Conservation (phyloP, 2,888 invertebrate species). For the Melanchra persicariae region DNA sequence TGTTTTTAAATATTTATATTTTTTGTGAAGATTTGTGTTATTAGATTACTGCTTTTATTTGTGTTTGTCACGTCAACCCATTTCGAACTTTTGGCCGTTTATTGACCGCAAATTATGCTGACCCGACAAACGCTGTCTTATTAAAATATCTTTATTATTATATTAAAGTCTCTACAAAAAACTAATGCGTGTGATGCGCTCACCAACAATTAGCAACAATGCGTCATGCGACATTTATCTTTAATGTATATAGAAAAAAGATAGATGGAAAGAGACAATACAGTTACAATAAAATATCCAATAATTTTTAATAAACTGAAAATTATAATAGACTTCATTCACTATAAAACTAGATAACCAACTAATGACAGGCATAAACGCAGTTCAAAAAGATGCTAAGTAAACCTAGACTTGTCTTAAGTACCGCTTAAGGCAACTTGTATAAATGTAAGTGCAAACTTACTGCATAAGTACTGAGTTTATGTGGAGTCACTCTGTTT, state of each 20-base stretch:
- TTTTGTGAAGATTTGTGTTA: constrained; percentile 9
- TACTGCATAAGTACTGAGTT: constrained; percentile 23
- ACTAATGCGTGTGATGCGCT: too few species aligned
- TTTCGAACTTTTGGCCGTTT: not conserved
- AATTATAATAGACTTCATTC: not conserved
- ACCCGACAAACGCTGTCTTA: not conserved
- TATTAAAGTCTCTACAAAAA: too few species aligned
- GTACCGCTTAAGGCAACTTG: not conserved
- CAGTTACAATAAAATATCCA: not conserved
- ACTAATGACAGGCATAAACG: not conserved
- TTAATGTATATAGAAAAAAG: too few species aligned
- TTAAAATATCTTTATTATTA: not conserved
- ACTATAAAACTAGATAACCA: not conserved
- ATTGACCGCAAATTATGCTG: not conserved
- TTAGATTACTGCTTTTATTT: constrained; percentile 6
- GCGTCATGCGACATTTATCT: too few species aligned
- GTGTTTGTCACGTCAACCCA: not conserved
- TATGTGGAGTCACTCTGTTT: constrained; percentile 1
- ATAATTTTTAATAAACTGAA: not conserved
- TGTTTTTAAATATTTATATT: constrained; percentile 50
- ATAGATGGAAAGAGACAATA: too few species aligned
- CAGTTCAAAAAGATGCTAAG: not conserved
- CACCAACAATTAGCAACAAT: too few species aligned
- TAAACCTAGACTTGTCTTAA: constrained; percentile 2
- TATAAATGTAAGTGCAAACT: constrained; percentile 13